These are phyloP conservation scores for Argynnis bischoffii DNA, from an alignment of 2,888 invertebrate genomes.

Conservation along the genomic window DNA sequence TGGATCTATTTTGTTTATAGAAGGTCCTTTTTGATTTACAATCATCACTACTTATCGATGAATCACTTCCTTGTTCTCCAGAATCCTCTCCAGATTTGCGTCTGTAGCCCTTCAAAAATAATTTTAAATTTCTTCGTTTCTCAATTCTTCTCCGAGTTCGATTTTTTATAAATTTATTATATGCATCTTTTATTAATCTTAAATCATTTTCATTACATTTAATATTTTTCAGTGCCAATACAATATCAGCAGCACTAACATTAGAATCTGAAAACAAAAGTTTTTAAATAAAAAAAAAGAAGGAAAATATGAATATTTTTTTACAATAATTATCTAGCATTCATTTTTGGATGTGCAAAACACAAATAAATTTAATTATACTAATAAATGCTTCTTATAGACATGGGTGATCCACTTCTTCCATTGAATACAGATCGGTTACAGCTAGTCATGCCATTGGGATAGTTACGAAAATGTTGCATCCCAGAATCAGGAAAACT, in stretches of 20 bases:
- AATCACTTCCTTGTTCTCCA: constrained; percentile 64
- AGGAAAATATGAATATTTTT: background rate
- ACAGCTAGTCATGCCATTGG: constrained; percentile 47
- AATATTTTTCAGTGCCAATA: constrained; percentile 53
- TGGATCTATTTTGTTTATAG: constrained; percentile 46
- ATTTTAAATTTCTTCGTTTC: constrained; percentile 54
- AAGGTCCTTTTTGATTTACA: constrained; percentile 53
- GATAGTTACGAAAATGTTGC: constrained; percentile 49
- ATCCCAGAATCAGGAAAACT: constrained; percentile 53
- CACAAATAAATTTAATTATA: constrained; percentile 5
- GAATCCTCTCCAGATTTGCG: constrained; percentile 60
- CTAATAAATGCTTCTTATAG: constrained; percentile 63
- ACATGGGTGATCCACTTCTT: constrained; percentile 63
- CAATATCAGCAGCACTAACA: constrained; percentile 60
- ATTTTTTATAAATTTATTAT: constrained; percentile 52
- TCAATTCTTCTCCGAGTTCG: constrained; percentile 52
- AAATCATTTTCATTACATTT: constrained; percentile 59
- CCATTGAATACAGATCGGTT: constrained; percentile 56
- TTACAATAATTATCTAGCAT: too few relatives aligned
- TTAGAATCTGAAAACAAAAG: constrained; percentile 57
- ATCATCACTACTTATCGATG: constrained; percentile 67
- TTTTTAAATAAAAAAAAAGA: background rate
- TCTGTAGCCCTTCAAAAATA: constrained; percentile 50
- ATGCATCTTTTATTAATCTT: constrained; percentile 56
- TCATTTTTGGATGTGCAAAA: too few relatives aligned